Evolutionary conservation across 2,888 invertebrate species (phyloP), one percentile per base, ranked within the genome.

Genomic region (Lordiphosa fenestrarum): DNA sequence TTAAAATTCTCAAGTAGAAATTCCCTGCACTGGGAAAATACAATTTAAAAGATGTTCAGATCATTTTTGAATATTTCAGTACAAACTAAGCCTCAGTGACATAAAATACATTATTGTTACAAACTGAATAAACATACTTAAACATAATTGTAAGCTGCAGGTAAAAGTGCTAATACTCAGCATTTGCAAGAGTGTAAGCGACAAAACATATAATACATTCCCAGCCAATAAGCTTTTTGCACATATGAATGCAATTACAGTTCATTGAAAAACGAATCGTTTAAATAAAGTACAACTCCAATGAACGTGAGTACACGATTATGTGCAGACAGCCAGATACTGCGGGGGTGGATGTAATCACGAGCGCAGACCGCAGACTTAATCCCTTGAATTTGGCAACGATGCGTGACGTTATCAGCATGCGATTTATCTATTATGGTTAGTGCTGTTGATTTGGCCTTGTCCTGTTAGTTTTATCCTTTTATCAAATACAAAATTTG

Each of bases 201-300:
- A 44, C 13, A 25, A 1, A 30, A 44, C 10, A n/a, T n/a, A n/a
- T n/a, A 13, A 33, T 33, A 33, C 30, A 5, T 30, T 33, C 15
- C 44, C 13, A 30, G 44, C 30, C 47, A 48, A 23, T 40, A 47
- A 25, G 23, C 42, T 25, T 35, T 12, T 19, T 37, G 44, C 33
- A 44, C 44, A 44, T 13, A 44, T 15, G 33, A 15, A 12, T 42
- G 10, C 30, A 44, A 30, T 44, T 44, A 49, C 66, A 70, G 53
- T 67, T 64, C 52, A 64, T 57, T 64, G 61, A n/a, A 33, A 60
- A 53, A 21, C 44, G 41, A 63, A 67, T 66, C 64, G 60, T 65
- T 69, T 58, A 63, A 71, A 65, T 63, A 68, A 71, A 68, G 53
- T 58, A 42, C 21, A 52, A 54, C 58, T 69, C 53, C 30, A 13